phyloP scores from a whole-genome alignment of 2,797 vertebrate genomes.

The Podarcis siculus region DNA sequence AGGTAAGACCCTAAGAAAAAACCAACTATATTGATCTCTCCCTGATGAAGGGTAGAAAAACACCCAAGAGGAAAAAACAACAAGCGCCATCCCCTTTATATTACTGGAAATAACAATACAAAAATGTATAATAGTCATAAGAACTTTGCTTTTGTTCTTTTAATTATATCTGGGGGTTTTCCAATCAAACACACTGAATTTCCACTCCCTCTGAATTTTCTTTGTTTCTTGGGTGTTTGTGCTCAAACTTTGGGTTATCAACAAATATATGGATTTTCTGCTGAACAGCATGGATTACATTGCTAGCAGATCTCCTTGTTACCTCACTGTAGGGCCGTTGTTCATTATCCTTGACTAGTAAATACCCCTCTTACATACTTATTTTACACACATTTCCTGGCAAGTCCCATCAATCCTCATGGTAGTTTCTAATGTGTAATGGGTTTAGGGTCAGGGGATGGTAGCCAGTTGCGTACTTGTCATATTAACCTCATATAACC shows the following conservation, averaged over 20 bases:
- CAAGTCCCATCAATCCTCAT: not conserved
- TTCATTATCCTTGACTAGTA: not conserved
- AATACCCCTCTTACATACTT: not conserved
- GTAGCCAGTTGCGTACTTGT: not conserved
- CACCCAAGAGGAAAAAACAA: no score
- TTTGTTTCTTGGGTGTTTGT: not conserved
- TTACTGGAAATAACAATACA: no score
- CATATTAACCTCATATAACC: not conserved
- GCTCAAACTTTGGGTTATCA: not conserved
- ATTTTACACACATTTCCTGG: not conserved
- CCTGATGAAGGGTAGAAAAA: no score
- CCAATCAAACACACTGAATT: no score
- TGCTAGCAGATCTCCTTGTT: not conserved
- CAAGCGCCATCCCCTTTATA: no score
- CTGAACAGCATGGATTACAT: not conserved
- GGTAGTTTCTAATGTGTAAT: not conserved
- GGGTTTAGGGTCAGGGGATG: not conserved
- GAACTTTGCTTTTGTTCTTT: no score
- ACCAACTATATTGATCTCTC: no score
- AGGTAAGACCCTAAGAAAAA: no score
- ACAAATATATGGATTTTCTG: not conserved
- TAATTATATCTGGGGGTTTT: no score
- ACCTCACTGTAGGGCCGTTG: not conserved
- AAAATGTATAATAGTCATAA: no score
- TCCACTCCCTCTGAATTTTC: no score